Evolutionary conservation across 1,140 invertebrate species (phyloP).

Genomic region (Zophobas morio): DNA sequence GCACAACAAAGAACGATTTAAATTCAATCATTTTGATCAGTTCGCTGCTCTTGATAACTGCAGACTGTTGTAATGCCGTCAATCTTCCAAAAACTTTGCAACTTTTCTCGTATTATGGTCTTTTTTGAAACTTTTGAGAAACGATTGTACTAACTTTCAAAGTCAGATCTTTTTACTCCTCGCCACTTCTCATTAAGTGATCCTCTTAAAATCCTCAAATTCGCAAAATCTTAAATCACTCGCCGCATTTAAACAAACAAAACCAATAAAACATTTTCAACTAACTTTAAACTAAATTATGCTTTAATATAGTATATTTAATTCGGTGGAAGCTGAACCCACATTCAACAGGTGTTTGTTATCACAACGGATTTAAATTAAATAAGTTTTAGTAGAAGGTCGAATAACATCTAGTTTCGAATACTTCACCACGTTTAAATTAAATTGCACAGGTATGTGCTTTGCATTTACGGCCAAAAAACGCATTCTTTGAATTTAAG

Average conservation of each 20-base stretch:
- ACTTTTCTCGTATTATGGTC: not conserved
- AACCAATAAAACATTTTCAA: constrained; percentile 7
- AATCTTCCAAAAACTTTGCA: not conserved
- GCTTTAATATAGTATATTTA: constrained; percentile 28
- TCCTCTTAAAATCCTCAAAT: constrained; percentile 17
- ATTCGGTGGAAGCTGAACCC: constrained; percentile 8
- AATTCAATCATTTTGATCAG: too few relatives aligned
- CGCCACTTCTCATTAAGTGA: constrained; percentile 1
- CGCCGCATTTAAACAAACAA: constrained; percentile 6
- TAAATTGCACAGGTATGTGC: too few relatives aligned
- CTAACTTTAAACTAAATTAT: constrained; percentile 30
- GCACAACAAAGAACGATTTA: too few relatives aligned
- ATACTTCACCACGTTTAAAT: not conserved
- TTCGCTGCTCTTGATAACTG: too few relatives aligned
- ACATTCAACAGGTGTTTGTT: constrained; percentile 46
- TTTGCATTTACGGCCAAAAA: not conserved
- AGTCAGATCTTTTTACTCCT: not conserved
- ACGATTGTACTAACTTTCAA: not conserved
- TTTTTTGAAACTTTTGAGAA: not conserved
- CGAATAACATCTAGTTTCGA: not conserved
- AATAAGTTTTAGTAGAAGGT: constrained; percentile 38
- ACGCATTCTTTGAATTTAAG: not conserved
- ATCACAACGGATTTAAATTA: constrained; percentile 48
- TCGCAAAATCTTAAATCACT: not conserved
- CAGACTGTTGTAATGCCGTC: not conserved